Conservation (phyloP, 1,140 invertebrate genomes). For the Gonatopus flavifemur region DNA sequence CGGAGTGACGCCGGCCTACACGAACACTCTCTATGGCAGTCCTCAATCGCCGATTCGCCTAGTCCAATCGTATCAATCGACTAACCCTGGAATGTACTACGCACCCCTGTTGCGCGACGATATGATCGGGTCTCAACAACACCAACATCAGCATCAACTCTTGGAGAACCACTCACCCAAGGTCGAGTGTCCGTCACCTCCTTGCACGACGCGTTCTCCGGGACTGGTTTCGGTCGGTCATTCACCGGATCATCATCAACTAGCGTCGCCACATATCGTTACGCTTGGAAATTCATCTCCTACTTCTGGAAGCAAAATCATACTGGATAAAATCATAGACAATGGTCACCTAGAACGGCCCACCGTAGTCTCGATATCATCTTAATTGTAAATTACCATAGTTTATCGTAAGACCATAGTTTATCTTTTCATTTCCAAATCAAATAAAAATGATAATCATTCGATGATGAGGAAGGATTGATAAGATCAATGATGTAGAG, state of each 20-base stretch:
- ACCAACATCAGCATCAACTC: constrained; percentile 33
- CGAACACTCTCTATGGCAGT: constrained; percentile 24
- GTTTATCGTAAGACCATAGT: too few species aligned
- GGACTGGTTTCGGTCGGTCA: constrained; percentile 39
- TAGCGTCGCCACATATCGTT: constrained; percentile 46
- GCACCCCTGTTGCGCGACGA: too few species aligned
- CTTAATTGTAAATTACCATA: too few species aligned
- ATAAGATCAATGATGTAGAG: too few species aligned
- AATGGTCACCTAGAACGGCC: constrained; percentile 43
- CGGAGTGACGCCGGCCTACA: constrained; percentile 31
- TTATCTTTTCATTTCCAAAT: too few species aligned
- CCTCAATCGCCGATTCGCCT: constrained; percentile 27
- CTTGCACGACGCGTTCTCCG: constrained; percentile 41
- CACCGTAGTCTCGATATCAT: constrained; percentile 49
- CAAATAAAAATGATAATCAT: too few species aligned
- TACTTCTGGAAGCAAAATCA: constrained; percentile 27
- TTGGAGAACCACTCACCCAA: constrained; percentile 49
- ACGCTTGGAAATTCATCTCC: constrained; percentile 42
- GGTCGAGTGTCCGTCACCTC: constrained; percentile 48
- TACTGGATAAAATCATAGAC: too few species aligned
- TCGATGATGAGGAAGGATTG: too few species aligned
- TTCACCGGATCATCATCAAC: constrained; percentile 50
- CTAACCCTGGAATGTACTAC: constrained; percentile 22
- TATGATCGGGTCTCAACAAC: constrained; percentile 31
- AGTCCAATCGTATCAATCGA: constrained; percentile 26